A percentile compares a stretch with the other conserved stretches of the same genome.
These are phyloP conservation scores for Ctenopoma multispine DNA, from an alignment of 2,797 vertebrate species.

Conservation along the genomic window DNA sequence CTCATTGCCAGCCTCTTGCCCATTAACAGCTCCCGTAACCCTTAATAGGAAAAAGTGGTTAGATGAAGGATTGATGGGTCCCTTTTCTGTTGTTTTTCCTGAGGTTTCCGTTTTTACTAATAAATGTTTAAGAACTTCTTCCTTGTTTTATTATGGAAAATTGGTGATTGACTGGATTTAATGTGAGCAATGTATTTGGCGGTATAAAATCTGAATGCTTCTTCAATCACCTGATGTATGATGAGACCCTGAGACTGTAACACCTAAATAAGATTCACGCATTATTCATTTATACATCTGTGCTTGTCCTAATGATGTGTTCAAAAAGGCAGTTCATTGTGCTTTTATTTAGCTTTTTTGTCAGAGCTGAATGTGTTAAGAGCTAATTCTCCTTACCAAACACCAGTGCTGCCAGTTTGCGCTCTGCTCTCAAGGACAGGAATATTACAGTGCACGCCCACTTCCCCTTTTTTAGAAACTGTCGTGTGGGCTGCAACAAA, in stretches of 20 bases:
- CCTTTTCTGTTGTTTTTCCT: too few relatives aligned
- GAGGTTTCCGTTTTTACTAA: too few relatives aligned
- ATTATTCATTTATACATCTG: not conserved
- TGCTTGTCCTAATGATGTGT: too few relatives aligned
- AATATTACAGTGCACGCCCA: slow-evolving; percentile 15
- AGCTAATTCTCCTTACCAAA: not conserved
- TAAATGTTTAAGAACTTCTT: too few relatives aligned
- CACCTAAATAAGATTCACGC: not conserved
- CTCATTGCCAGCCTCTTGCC: too few relatives aligned
- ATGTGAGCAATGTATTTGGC: too few relatives aligned
- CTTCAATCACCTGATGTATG: not conserved
- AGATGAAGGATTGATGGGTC: too few relatives aligned
- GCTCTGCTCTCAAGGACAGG: slow-evolving; percentile 33
- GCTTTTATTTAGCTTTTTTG: not conserved
- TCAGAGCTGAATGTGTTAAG: not conserved
- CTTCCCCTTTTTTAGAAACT: slow-evolving; percentile 21
- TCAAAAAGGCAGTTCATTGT: too few relatives aligned
- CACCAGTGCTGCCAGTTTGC: not conserved
- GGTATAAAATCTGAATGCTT: not conserved
- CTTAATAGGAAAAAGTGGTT: too few relatives aligned
- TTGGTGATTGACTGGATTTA: too few relatives aligned
- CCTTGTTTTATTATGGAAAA: too few relatives aligned
- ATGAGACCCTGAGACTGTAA: not conserved
- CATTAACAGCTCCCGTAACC: too few relatives aligned
- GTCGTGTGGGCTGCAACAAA: not conserved